These are phyloP conservation scores for Xiphorhynchus elegans DNA, from an alignment of 2,113 vertebrate species.

Conservation along the genomic window DNA sequence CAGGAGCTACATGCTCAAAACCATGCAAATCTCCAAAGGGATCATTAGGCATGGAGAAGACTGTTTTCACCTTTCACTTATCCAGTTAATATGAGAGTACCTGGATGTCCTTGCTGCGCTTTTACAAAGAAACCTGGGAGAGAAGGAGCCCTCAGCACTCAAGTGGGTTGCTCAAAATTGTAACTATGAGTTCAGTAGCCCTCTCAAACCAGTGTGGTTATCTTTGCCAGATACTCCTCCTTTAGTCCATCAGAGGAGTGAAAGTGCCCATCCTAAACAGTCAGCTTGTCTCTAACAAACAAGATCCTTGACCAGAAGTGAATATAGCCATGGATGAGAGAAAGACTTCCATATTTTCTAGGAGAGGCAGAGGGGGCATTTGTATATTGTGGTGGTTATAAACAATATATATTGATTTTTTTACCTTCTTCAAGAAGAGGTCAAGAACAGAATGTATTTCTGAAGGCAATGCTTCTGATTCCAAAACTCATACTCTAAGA, in stretches of 20 bases:
- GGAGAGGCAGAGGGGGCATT: background rate
- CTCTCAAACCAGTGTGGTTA: background rate
- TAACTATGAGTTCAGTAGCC: background rate
- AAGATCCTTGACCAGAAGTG: background rate
- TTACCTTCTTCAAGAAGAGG: background rate
- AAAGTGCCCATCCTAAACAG: background rate
- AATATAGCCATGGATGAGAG: background rate
- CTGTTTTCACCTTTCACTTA: background rate
- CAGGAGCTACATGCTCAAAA: background rate
- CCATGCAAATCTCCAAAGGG: background rate
- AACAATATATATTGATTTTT: background rate
- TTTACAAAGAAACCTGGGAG: background rate
- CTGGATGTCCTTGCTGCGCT: background rate
- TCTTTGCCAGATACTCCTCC: background rate
- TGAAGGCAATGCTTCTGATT: background rate
- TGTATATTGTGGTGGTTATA: background rate
- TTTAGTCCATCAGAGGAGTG: background rate
- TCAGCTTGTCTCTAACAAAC: background rate
- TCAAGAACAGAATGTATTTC: background rate
- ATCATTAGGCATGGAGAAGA: background rate
- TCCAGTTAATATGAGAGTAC: background rate
- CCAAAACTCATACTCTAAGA: background rate
- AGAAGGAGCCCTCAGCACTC: background rate
- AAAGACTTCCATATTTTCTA: background rate
- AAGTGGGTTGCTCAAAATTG: background rate